Evolutionary conservation across 2,888 invertebrate species (phyloP).

Genomic region (Hydrotaea cyrtoneurina): DNA sequence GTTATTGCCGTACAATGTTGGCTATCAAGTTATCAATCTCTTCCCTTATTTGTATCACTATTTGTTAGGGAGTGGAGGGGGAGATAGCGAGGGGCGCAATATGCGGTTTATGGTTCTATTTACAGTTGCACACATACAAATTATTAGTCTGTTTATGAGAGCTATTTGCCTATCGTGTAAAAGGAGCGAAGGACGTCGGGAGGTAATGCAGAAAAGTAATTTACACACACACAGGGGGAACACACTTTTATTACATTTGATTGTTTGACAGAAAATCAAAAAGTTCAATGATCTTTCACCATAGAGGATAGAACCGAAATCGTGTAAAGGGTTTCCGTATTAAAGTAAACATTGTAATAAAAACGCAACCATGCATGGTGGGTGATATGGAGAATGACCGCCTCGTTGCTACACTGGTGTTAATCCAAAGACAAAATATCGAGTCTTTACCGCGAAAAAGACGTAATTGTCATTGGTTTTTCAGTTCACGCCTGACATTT

Average conservation of each 20-base stretch:
- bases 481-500: too few relatives aligned
- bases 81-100: background rate
- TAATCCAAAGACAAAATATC: too few relatives aligned
- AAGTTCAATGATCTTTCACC: conserved; percentile 58
- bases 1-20: background rate
- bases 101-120: background rate
- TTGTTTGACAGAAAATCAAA: conserved; percentile 6
- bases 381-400: too few relatives aligned
- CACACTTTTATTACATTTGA: too few relatives aligned
- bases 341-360: background rate
- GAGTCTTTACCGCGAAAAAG: too few relatives aligned
- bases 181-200: background rate
- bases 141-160: background rate
- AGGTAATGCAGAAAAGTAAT: background rate
- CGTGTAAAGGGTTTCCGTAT: background rate
- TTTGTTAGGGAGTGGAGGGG: background rate
- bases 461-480: too few relatives aligned
- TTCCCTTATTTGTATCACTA: background rate
- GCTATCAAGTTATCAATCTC: background rate
- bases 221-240: background rate
- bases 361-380: too few relatives aligned
- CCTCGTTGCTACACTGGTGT: too few relatives aligned
- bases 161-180: background rate
- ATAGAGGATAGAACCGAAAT: background rate
- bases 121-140: background rate